Evolutionary conservation across 2,888 invertebrate genomes (phyloP), one percentile per base, ranked within the genome.

Genomic region (Boloria selene): DNA sequence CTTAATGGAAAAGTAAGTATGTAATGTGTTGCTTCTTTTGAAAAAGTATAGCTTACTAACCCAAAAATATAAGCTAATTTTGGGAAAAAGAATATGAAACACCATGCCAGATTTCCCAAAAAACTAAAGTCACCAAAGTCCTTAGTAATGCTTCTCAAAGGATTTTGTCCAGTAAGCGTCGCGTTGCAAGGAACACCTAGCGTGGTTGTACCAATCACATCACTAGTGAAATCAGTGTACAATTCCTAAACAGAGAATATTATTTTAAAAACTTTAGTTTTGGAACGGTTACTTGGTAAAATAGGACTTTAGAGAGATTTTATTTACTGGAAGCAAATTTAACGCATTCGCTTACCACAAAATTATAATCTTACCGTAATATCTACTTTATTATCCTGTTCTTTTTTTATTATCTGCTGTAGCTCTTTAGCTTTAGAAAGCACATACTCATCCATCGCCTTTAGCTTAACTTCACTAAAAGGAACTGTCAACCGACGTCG

Each of bases 401-500:
- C 72, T 14, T 63, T 67, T 45, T 49, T 62, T 17, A 73, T 65
- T 13, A 83, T 73, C n/a, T 64, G n/a, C 0, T 76, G 67, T 13
- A 84, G 65, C 38, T 83, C 79, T 0, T 70, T 64, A 0, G 75
- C 56, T 45, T 85, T 85, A 0, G 4, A 62, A 0, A 63, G 31
- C 13, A 76, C 65, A 0, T 79, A 64, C 4, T 53, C 56, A 13
- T 79, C 73, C 0, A 81, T 68, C 3, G 72, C 73, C 42, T 74
- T 74, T 0, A 85, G 72, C 51, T 80, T 84, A 2, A 82, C 72
- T 14, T 80, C 74, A 0, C 84, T 82, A 59, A 84, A 85, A 3
- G 79, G 69, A 0, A 74, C 6, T 0, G 80, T 61, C 4, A 66
- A 22, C 13, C 61, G 61, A 3, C 73, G 73, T 31, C 85, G 72